Percentiles rank a stretch among this genome's conserved stretches.
phyloP scores from a whole-genome alignment of 2,888 invertebrate genomes.

The Drosophila hamatofila region DNA sequence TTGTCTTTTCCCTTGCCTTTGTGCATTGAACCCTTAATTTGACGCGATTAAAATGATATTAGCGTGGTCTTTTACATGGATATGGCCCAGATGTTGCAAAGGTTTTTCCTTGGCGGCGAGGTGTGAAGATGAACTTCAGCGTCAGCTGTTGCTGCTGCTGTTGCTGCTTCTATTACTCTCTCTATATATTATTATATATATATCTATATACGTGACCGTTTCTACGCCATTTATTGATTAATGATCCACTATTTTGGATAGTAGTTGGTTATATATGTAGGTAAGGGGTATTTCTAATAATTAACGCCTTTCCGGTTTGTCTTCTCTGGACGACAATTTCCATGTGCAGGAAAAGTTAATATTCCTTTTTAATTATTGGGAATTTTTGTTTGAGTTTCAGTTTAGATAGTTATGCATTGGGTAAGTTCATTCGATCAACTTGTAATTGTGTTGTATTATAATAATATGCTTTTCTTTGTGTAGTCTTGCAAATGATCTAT shows the following conservation, averaged over 20 bases:
- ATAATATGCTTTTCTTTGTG: not conserved
- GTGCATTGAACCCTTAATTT: slow-evolving; percentile 76
- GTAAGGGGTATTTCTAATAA: slow-evolving; percentile 45
- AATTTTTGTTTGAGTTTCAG: not conserved
- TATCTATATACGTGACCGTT: slow-evolving; percentile 46
- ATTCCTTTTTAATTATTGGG: not conserved
- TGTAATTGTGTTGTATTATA: not conserved
- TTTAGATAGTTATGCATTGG: not conserved
- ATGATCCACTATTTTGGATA: slow-evolving; percentile 75
- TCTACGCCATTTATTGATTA: slow-evolving; percentile 79
- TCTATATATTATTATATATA: not conserved
- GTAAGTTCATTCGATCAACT: not conserved
- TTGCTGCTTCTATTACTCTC: slow-evolving; percentile 6
- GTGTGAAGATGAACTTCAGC: slow-evolving; percentile 75
- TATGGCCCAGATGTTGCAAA: slow-evolving; percentile 66
- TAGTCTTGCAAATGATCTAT: not conserved
- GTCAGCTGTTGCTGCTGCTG: slow-evolving; percentile 57
- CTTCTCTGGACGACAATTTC: slow-evolving; percentile 4
- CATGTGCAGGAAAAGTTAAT: not conserved
- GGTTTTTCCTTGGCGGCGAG: slow-evolving; percentile 46
- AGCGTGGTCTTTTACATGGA: slow-evolving; percentile 39
- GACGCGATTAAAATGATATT: slow-evolving; percentile 83
- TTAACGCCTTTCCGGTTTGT: slow-evolving; percentile 76
- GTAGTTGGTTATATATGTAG: slow-evolving; percentile 1
- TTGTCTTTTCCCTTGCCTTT: slow-evolving; percentile 17